Conservation (phyloP, 1,140 invertebrate genomes). For the Ruditapes philippinarum region DNA sequence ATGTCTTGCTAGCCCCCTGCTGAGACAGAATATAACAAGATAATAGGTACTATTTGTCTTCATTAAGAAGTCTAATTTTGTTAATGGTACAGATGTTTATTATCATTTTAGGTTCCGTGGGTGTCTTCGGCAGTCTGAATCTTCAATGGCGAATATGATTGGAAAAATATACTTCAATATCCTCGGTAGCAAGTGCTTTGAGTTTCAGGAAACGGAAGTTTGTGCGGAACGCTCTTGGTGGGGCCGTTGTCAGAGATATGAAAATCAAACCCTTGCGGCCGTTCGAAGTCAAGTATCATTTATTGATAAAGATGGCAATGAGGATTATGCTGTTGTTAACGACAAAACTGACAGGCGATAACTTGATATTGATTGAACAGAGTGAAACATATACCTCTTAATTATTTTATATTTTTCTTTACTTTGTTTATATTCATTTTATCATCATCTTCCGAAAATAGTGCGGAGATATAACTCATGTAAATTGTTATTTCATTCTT, state of each 20-base stretch:
- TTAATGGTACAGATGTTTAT: too few relatives aligned
- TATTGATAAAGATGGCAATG: slow-evolving; percentile 29
- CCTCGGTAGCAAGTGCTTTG: slow-evolving; percentile 96
- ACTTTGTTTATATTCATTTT: too few relatives aligned
- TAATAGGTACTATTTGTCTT: too few relatives aligned
- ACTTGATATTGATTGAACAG: background rate
- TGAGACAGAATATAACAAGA: too few relatives aligned
- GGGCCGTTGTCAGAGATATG: slow-evolving; percentile 91
- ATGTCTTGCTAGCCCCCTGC: too few relatives aligned
- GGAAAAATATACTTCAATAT: slow-evolving; percentile 98
- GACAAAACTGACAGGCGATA: background rate
- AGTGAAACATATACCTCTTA: background rate
- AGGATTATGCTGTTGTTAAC: background rate
- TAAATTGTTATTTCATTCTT: too few relatives aligned
- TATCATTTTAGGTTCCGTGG: slow-evolving; percentile 97
- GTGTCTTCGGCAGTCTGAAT: slow-evolving; percentile 94
- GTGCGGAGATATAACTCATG: too few relatives aligned
- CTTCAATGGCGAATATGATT: slow-evolving; percentile 94
- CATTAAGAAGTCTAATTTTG: too few relatives aligned
- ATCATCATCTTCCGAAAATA: too few relatives aligned
- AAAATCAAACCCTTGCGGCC: slow-evolving; percentile 43
- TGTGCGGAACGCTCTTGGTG: slow-evolving; percentile 93
- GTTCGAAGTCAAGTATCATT: slow-evolving; percentile 49
- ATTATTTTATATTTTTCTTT: too few relatives aligned
- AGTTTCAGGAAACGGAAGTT: slow-evolving; percentile 92